Percentiles rank a stretch among this genome's conserved stretches.
phyloP scores from a whole-genome alignment of 2,113 vertebrate genomes.

The Pterocles gutturalis region DNA sequence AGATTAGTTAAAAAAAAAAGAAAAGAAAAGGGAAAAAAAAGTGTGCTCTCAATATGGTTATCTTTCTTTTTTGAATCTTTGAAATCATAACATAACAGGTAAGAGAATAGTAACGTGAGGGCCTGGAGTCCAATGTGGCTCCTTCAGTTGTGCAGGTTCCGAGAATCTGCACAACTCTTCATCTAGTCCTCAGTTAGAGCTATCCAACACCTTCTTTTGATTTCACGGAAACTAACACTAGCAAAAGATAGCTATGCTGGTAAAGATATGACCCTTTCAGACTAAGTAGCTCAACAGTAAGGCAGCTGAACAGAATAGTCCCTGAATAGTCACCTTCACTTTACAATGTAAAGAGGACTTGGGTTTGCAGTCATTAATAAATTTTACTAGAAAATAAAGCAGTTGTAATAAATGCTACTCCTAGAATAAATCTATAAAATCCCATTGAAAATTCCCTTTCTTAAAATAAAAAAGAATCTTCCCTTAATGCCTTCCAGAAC shows the following conservation, averaged over 20 bases:
- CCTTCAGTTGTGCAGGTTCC: neutral
- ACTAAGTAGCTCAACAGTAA: neutral
- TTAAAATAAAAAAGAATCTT: constrained; percentile 4
- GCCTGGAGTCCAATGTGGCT: neutral
- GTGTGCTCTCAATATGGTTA: neutral
- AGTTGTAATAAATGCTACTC: neutral
- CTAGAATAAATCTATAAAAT: constrained; percentile 36
- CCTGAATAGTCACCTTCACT: neutral
- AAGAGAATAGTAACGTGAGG: neutral
- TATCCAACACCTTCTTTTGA: neutral
- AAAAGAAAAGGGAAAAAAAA: neutral
- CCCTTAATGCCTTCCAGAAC: constrained; percentile 1
- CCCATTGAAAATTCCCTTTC: neutral
- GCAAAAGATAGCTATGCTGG: neutral
- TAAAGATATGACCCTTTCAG: neutral
- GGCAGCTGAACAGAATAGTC: neutral
- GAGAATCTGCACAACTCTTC: neutral
- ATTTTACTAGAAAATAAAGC: constrained; percentile 22
- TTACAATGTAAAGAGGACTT: neutral
- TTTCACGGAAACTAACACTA: neutral
- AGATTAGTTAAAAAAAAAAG: neutral
- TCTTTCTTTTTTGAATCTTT: neutral
- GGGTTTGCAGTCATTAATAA: neutral
- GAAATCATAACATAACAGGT: neutral
- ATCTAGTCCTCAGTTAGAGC: neutral